Evolutionary conservation across 2,888 invertebrate genomes (phyloP), one percentile per base, ranked within the genome.

Genomic region (Halictus ligatus): DNA sequence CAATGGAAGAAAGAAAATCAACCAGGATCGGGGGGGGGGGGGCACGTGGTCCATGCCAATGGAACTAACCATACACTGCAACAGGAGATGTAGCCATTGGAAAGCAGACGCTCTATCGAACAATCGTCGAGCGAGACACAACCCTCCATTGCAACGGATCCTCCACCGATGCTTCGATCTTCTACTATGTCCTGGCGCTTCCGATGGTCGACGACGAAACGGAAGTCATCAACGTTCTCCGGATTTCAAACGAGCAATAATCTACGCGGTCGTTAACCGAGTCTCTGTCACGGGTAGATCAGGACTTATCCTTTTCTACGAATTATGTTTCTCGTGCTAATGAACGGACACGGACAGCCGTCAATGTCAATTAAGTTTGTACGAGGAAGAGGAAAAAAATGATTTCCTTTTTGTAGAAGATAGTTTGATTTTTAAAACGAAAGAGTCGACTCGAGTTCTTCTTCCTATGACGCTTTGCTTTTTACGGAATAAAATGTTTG

Each of bases 1-100:
- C 75, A 87, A 88, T 87, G 84, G 86, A 86, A 89, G 90, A 88
- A 89, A 85, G 87, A 85, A 71, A 89, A 87, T 88, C 87, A 85
- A 77, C 81, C 73, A 58, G 78, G 86, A 86, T 82, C 75, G 35
- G 80, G 67, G 81, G 81, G 81, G 79, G 86, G 81, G 79, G 86
- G 85, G 84, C 82, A 80, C 85, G 83, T 78, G 84, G 77, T 81
- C 77, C 67, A 74, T 75, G 35, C 60, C 75, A 74, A 82, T 80
- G 60, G 84, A 76, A 77, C 83, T 35, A 80, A 73, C 79, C 81
- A 81, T 77, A 83, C 83, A 81, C 79, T 81, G 87, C 81, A 86
- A 83, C 75, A 80, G 80, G 79, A 81, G 74, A 79, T 81, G 76
- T 67, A 81, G 81, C 83, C 86, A 81, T 80, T 40, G 58, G 83